Percentiles rank a stretch among this genome's conserved stretches.
phyloP scores from a whole-genome alignment of 92 coral and sea anemone genomes.

The Montipora capitata region DNA sequence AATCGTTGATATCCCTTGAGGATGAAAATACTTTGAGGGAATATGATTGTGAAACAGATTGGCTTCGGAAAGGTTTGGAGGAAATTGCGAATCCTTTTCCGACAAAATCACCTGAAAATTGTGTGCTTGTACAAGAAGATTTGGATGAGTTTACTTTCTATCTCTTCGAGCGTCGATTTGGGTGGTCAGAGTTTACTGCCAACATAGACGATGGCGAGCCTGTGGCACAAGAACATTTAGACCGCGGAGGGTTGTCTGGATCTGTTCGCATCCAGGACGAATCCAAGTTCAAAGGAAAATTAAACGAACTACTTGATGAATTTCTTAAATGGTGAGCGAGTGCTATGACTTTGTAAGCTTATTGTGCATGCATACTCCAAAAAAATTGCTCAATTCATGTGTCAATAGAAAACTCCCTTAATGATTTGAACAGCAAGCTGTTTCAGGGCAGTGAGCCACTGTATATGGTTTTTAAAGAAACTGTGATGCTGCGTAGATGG shows the following conservation, averaged over 20 bases:
- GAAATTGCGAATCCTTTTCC: slow-evolving; percentile 89
- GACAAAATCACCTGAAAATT: slow-evolving; percentile 73
- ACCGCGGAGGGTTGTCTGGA: slow-evolving; percentile 62
- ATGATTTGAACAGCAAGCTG: too few species aligned
- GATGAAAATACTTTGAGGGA: slow-evolving; percentile 48
- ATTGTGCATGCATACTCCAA: too few species aligned
- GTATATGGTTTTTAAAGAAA: too few species aligned
- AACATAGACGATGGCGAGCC: slow-evolving; percentile 67
- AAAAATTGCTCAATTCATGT: too few species aligned
- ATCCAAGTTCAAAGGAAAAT: slow-evolving; percentile 80
- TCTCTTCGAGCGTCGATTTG: slow-evolving; percentile 95
- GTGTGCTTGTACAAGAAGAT: slow-evolving; percentile 73
- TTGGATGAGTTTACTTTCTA: slow-evolving; percentile 91
- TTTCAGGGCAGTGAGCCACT: too few species aligned
- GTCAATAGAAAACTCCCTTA: too few species aligned
- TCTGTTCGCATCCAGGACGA: slow-evolving; percentile 86
- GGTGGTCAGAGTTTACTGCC: slow-evolving; percentile 92
- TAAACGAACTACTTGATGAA: slow-evolving; percentile 93
- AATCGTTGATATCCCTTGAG: slow-evolving; percentile 40
- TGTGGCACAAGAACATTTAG: slow-evolving; percentile 64
- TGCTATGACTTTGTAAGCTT: not conserved
- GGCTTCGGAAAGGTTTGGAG: slow-evolving; percentile 82
- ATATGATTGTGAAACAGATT: slow-evolving; percentile 88
- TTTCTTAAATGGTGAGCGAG: slow-evolving; percentile 90
- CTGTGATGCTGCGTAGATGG: too few species aligned